phyloP scores from a whole-genome alignment of 2,113 vertebrate species.

The Mastomys natalensis region DNA sequence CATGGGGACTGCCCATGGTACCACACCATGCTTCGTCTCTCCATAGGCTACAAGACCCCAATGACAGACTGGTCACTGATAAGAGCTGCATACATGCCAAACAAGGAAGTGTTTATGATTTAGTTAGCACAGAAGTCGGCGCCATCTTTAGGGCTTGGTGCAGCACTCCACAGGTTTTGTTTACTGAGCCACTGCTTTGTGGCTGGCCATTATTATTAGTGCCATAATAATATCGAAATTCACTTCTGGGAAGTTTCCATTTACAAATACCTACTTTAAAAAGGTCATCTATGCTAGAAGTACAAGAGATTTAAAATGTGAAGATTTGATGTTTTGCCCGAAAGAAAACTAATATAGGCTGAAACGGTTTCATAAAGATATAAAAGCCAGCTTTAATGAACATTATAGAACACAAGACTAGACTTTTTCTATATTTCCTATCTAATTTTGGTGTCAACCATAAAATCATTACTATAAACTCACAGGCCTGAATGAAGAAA shows the following conservation, averaged over 20 bases:
- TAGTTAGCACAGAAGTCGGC: too few species aligned
- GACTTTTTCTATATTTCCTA: not conserved
- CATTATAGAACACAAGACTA: not conserved
- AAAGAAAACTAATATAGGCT: not conserved
- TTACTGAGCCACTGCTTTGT: not conserved
- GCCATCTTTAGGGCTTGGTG: too few species aligned
- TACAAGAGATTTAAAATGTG: not conserved
- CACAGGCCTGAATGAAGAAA: not conserved
- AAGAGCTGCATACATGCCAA: too few species aligned
- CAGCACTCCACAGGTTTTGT: too few species aligned
- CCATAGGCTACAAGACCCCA: too few species aligned
- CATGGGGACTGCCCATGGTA: too few species aligned
- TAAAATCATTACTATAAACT: not conserved
- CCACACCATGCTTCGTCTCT: too few species aligned
- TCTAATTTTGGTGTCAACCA: not conserved
- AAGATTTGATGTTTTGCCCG: not conserved
- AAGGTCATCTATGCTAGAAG: not conserved
- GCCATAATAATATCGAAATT: not conserved
- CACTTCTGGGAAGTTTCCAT: not conserved
- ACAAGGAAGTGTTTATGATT: too few species aligned
- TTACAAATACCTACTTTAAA: slow-evolving; percentile 31
- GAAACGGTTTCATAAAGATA: not conserved
- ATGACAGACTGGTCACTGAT: too few species aligned
- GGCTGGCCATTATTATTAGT: not conserved
- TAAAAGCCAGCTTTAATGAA: not conserved